phyloP scores from a whole-genome alignment of 2,888 invertebrate species.

The Rhodophaea formosa region DNA sequence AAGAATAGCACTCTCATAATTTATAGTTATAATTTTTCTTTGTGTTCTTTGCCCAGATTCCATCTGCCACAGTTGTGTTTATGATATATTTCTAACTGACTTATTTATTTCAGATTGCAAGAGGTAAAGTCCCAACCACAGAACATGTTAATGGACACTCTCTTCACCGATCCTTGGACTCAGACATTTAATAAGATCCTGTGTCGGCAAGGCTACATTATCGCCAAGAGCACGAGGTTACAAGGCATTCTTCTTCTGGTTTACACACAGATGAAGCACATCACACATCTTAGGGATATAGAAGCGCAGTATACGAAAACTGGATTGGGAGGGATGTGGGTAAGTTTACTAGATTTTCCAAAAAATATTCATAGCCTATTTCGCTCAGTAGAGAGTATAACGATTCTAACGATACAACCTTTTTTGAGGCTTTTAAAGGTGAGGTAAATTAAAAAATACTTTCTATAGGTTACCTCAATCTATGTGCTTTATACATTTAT shows the following conservation, averaged over 20 bases:
- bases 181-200: slow-evolving; percentile 86
- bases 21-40: too few relatives aligned
- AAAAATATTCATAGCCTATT: too few relatives aligned
- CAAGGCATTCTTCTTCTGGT: slow-evolving; percentile 91
- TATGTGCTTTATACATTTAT: too few relatives aligned
- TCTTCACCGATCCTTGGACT: slow-evolving; percentile 94
- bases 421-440: too few relatives aligned
- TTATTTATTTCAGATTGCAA: slow-evolving; percentile 83
- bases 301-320: slow-evolving; percentile 94
- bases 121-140: slow-evolving; percentile 95
- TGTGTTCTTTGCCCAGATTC: too few relatives aligned
- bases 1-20: too few relatives aligned
- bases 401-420: too few relatives aligned
- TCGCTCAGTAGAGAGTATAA: too few relatives aligned
- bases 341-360: slow-evolving; percentile 64
- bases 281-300: slow-evolving; percentile 90
- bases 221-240: slow-evolving; percentile 89
- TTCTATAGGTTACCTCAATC: too few relatives aligned
- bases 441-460: too few relatives aligned
- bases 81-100: neutral
- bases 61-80: too few relatives aligned
- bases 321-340: slow-evolving; percentile 96
- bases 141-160: slow-evolving; percentile 89
- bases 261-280: slow-evolving; percentile 89
- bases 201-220: slow-evolving; percentile 86